Evolutionary conservation across 2,113 vertebrate species (phyloP), one percentile per base, ranked within the genome.

Genomic region (Pollachius pollachius): DNA sequence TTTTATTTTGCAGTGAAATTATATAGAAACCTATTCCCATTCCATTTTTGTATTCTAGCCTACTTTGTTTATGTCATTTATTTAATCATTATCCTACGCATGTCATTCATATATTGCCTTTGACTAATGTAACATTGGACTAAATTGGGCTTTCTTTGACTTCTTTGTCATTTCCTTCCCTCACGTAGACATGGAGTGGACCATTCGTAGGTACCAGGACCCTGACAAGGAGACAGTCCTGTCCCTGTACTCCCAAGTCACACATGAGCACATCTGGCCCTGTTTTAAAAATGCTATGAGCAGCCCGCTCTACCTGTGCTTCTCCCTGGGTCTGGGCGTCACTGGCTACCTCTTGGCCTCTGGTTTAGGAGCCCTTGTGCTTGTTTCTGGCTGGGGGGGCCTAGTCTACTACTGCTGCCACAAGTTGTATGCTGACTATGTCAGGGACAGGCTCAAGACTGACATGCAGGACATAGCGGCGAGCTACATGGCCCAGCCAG

Each of bases 401-500:
- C 56, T 91, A 0, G 15, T 92, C 27, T 89, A 87, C 67, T 90
- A 62, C 78, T 86, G 80, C 80, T 90, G 86, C 67, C 30, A 86
- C 1, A 63, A 85, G 30, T 1, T 80, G 0, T 90, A 80, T 12
- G 0, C 68, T 0, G 4, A 61, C 6, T 87, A 1, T 3, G 83
- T 90, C 48, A 66, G 27, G 5, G n/a, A 13, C 2, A 84, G 0
- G 37, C 80, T 91, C 3, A 11, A 0, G 16, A 90, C 73, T 0
- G 89, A 92, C 65, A 90, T 93, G 90, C 70, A 34, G 12, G 90
- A 93, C 84, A 91, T 93, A 62, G 18, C 78, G 4, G 52, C 75
- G 13, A 79, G 62, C 9, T 92, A 76, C 65, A 78, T 90, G 67
- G 82, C 60, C 56, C 66, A 72, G 65, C 84, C 88, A 0, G 84